Conservation (phyloP, 2,113 vertebrate genomes). For the Coreoperca whiteheadi region DNA sequence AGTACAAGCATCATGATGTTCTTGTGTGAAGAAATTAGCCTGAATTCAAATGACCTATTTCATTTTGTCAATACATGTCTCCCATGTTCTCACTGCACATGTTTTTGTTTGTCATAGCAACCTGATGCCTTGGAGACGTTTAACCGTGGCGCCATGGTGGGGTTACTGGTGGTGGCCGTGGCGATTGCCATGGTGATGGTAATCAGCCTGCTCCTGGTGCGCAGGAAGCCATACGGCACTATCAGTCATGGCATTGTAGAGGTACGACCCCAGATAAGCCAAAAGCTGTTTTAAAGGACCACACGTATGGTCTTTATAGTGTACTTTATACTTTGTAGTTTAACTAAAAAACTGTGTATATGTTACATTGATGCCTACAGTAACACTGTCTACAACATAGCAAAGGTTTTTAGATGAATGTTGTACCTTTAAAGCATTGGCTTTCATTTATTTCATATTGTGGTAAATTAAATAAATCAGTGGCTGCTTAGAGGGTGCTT, state of each 20-base stretch:
- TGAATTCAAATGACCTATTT: not conserved
- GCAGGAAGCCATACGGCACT: slow-evolving; percentile 89
- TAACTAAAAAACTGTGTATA: not conserved
- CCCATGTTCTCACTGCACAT: not conserved
- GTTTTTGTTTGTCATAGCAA: slow-evolving; percentile 77
- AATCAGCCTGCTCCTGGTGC: slow-evolving; percentile 88
- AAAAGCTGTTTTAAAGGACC: not conserved
- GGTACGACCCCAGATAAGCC: slow-evolving; percentile 74
- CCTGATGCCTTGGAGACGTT: slow-evolving; percentile 89
- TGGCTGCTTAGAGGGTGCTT: not conserved
- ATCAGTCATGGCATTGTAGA: slow-evolving; percentile 91
- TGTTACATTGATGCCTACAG: not conserved
- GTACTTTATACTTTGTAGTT: not conserved
- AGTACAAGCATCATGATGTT: not conserved
- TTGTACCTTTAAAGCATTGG: not conserved
- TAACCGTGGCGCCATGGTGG: slow-evolving; percentile 90
- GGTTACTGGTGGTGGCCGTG: slow-evolving; percentile 90
- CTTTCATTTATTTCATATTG: not conserved
- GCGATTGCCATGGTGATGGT: slow-evolving; percentile 91
- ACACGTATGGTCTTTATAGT: not conserved
- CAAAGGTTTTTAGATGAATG: not conserved
- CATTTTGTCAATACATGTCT: not conserved
- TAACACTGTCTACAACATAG: not conserved
- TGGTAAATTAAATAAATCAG: not conserved
- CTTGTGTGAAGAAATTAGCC: not conserved